Base-by-base conservation (phyloP, 2,113 vertebrate genomes). In the Damaliscus lunatus region DNA sequence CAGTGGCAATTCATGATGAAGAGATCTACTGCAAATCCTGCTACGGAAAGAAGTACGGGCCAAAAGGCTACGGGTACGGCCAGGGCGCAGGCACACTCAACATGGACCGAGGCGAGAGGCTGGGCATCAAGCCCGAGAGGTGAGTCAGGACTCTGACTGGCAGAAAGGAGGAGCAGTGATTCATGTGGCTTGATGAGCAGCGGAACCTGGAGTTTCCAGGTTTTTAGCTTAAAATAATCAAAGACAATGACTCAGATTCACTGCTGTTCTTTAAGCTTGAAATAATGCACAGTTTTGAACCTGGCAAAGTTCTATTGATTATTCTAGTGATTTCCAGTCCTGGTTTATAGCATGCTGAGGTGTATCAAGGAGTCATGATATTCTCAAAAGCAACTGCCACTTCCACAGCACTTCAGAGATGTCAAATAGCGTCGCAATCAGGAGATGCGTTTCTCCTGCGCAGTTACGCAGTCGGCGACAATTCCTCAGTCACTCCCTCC, bases 1-100 rank as follows among this genome's bases (percentile, higher is more conserved):
- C 99, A 2, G 98, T 99, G 98, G 99, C 99, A 0, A 99, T 99
- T 91, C 99, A 99, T 0, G 99, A 99, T 93, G 99, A 99, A 90
- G 99, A 99, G 98, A 99, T 99, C 98, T 99, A 99, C 98, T 99
- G 99, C 99, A 99, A 99, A 93, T 99, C 99, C 1, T 99, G 99
- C 98, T 99, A 99, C 0, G 99, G 99, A 31, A 99, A 99, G 98
- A 99, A 99, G 97, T 99, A 99, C 4, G 99, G 99, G 15, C 99
- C 99, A 0, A 99, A 99, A 98, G 99, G 99, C 50, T 99, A 99
- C 0, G 99, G 99, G 2, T 99, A 99, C 0, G 99, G 99, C 23
- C 99, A 99, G 98, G 99, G 99, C 6, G 99, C 99, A 2, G 99
- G 99, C 40, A 99, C 99, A 0, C 99, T 99, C 92, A 99, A 99